Evolutionary conservation across 2,797 vertebrate genomes (phyloP).

Genomic region (Lacerta agilis): DNA sequence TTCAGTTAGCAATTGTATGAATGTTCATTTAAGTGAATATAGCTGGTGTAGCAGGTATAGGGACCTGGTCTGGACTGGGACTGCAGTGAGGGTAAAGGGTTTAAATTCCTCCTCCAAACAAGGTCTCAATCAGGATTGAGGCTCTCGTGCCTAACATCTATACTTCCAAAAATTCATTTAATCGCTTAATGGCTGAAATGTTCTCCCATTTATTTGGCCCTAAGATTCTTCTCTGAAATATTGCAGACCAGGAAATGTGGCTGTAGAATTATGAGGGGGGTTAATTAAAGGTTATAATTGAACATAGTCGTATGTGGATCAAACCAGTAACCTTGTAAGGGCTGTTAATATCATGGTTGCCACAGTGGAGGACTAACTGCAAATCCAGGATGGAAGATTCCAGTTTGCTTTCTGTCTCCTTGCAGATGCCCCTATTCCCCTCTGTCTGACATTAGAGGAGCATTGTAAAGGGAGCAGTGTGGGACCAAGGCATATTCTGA

Average conservation of each 20-base stretch:
- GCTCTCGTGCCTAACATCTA: not conserved
- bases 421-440: too few species aligned
- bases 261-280: constrained; percentile 65
- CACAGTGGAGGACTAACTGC: constrained; percentile 65
- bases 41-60: too few species aligned
- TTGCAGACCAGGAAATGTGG: constrained; percentile 57
- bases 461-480: not conserved
- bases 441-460: not conserved
- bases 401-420: not conserved
- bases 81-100: not conserved
- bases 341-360: constrained; percentile 63
- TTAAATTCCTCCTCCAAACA: not conserved
- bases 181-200: not conserved
- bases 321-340: constrained; percentile 56
- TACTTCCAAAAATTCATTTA: not conserved
- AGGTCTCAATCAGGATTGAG: not conserved
- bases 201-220: not conserved
- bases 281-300: constrained; percentile 66
- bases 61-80: not conserved
- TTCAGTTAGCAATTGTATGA: not conserved
- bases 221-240: constrained; percentile 48
- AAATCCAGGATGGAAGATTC: not conserved
- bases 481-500: not conserved
- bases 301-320: constrained; percentile 34
- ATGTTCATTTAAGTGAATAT: not conserved